Evolutionary conservation across 2,888 invertebrate species (phyloP).

Genomic region (Heteromyza rotundicornis): DNA sequence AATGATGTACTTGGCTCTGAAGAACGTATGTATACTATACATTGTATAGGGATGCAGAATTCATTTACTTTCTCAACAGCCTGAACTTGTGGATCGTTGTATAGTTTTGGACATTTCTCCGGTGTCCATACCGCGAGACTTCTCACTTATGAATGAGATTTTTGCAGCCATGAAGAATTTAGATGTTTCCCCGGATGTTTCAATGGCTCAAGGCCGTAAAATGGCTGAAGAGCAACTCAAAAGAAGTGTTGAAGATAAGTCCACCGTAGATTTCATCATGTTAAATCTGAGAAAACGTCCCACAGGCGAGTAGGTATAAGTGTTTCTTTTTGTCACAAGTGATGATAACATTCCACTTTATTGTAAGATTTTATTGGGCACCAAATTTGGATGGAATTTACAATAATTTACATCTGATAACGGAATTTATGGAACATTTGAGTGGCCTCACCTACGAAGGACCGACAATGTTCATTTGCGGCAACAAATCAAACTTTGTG

Average conservation of each 20-base stretch:
- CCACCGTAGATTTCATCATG: constrained; percentile 78
- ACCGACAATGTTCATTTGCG: constrained; percentile 84
- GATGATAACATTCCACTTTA: constrained; percentile 2
- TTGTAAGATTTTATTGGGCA: constrained; percentile 72
- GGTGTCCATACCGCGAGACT: constrained; percentile 65
- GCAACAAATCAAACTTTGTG: constrained; percentile 82
- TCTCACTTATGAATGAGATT: constrained; percentile 67
- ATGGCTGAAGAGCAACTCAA: constrained; percentile 71
- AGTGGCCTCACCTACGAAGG: constrained; percentile 63
- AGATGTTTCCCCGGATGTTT: constrained; percentile 67
- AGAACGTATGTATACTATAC: constrained; percentile 65
- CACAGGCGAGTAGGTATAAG: constrained; percentile 44
- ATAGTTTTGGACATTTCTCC: constrained; percentile 79
- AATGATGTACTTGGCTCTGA: constrained; percentile 83
- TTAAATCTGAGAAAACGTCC: constrained; percentile 78
- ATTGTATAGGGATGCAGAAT: constrained; percentile 15
- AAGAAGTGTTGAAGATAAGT: constrained; percentile 65
- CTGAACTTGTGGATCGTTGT: constrained; percentile 70
- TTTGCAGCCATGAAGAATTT: constrained; percentile 73
- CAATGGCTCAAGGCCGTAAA: constrained; percentile 75
- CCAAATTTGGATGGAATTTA: constrained; percentile 78
- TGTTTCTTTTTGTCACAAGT: background rate
- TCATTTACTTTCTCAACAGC: constrained; percentile 57
- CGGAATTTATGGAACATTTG: constrained; percentile 31
- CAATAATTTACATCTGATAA: constrained; percentile 66